A percentile compares a stretch with the other conserved stretches of the same genome.
Conservation (phyloP, 2,113 vertebrate species). For the Aphyosemion australe region DNA sequence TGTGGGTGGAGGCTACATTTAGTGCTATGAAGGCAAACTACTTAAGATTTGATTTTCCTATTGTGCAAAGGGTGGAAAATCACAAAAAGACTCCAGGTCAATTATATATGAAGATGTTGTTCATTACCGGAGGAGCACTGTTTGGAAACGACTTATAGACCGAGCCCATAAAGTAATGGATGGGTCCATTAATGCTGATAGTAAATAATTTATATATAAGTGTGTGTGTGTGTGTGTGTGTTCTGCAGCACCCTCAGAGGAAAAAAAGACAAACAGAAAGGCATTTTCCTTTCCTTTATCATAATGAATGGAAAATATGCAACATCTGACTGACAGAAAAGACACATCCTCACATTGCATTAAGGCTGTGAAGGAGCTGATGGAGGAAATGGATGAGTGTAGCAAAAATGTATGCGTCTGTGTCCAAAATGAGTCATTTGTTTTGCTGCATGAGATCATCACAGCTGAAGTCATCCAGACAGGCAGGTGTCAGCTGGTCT, state of each 20-base stretch:
- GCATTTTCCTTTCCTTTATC: constrained; percentile 41
- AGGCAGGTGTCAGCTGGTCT: constrained; percentile 39
- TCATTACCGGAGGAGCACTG: constrained; percentile 39
- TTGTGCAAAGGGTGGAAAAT: constrained; percentile 1
- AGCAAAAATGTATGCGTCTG: neutral
- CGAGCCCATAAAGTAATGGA: constrained; percentile 56
- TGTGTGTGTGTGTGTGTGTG: constrained; percentile 13
- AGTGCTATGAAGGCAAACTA: neutral
- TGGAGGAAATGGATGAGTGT: constrained; percentile 31
- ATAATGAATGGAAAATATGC: constrained; percentile 52
- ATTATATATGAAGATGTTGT: constrained; percentile 46
- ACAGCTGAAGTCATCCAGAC: constrained; percentile 14
- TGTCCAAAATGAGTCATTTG: constrained; percentile 10
- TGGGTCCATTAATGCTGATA: constrained; percentile 55
- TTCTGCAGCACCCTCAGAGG: constrained; percentile 8
- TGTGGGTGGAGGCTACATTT: constrained; percentile 9
- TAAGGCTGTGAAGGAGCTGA: constrained; percentile 27
- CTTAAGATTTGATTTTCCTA: constrained; percentile 13
- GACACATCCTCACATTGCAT: constrained; percentile 41
- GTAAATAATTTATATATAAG: constrained; percentile 46
- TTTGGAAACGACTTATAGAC: constrained; percentile 46
- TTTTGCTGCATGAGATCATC: constrained; percentile 22
- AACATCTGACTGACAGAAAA: constrained; percentile 46
- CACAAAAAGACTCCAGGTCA: constrained; percentile 28
- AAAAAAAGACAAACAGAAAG: constrained; percentile 40